Evolutionary conservation across 37 sponge, comb jelly and placozoan species (phyloP).

Genomic region (Dysidea cf. avara): DNA sequence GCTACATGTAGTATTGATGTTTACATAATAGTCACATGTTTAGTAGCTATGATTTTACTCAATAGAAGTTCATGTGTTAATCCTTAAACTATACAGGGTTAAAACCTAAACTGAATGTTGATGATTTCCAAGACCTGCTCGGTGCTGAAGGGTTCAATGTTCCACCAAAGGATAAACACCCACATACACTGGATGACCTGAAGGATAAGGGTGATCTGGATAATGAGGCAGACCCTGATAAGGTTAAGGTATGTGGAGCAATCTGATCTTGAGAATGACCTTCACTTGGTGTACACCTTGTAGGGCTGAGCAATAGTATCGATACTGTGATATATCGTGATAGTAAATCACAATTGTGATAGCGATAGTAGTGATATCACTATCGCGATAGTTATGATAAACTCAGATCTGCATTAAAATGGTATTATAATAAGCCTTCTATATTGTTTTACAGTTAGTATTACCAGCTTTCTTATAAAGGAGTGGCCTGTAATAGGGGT

Average conservation of each 20-base stretch:
- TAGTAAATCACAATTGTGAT: too few species aligned
- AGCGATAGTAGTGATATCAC: too few species aligned
- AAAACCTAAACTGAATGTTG: slow-evolving; percentile 12
- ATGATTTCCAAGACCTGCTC: slow-evolving; percentile 76
- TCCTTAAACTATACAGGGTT: slow-evolving; percentile 22
- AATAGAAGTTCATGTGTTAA: neutral
- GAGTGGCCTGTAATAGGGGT: too few species aligned
- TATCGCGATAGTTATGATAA: too few species aligned
- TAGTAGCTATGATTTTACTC: neutral
- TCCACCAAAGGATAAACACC: slow-evolving; percentile 12
- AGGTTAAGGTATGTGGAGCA: slow-evolving; percentile 51
- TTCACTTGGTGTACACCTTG: too few species aligned
- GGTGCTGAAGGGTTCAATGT: slow-evolving; percentile 42
- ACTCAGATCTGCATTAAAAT: too few species aligned
- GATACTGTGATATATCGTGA: too few species aligned
- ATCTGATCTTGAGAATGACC: neutral
- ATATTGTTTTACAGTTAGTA: too few species aligned
- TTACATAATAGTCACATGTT: neutral
- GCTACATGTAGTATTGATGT: neutral
- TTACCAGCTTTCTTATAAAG: too few species aligned
- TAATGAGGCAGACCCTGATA: slow-evolving; percentile 62
- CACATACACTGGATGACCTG: slow-evolving; percentile 72
- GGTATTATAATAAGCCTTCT: too few species aligned
- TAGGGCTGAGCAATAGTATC: too few species aligned
- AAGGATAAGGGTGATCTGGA: slow-evolving; percentile 51